Percentiles rank a stretch among this genome's conserved stretches.
Evolutionary conservation across 2,113 vertebrate genomes (phyloP).

Genomic region (Cyanistes caeruleus): DNA sequence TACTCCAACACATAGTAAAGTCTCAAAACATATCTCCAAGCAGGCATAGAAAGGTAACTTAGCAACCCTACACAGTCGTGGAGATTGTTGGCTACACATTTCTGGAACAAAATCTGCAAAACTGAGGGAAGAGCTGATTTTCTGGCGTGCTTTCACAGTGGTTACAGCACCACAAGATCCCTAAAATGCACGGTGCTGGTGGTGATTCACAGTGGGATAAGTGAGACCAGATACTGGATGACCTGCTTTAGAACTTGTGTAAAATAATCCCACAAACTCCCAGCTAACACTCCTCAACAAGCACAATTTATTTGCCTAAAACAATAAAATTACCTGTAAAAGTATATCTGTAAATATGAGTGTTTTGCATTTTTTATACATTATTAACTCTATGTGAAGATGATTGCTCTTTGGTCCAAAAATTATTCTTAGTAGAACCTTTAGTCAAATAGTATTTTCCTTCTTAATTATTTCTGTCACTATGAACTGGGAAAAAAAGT

Average conservation of each 20-base stretch:
- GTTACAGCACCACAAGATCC: not conserved
- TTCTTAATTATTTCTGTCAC: constrained; percentile 8
- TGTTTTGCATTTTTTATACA: not conserved
- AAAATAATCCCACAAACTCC: not conserved
- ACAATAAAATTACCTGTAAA: not conserved
- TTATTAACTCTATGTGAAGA: not conserved
- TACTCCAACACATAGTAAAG: constrained; percentile 76
- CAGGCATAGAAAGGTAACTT: constrained; percentile 69
- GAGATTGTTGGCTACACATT: constrained; percentile 54
- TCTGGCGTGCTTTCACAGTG: not conserved
- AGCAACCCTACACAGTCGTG: constrained; percentile 62
- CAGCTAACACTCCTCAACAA: not conserved
- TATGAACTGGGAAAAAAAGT: not conserved
- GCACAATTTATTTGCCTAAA: not conserved
- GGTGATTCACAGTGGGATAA: not conserved
- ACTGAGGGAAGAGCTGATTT: constrained; percentile 9
- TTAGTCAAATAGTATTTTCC: not conserved
- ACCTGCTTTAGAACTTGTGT: not conserved
- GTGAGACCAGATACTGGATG: not conserved
- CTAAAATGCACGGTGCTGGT: not conserved
- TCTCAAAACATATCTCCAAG: constrained; percentile 72
- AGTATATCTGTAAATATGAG: not conserved
- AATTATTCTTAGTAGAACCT: not conserved
- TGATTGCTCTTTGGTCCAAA: not conserved
- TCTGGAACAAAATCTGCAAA: constrained; percentile 54